Evolutionary conservation across 1,140 invertebrate genomes (phyloP), one percentile per base, ranked within the genome.

Genomic region (Choristoneura fumiferana): DNA sequence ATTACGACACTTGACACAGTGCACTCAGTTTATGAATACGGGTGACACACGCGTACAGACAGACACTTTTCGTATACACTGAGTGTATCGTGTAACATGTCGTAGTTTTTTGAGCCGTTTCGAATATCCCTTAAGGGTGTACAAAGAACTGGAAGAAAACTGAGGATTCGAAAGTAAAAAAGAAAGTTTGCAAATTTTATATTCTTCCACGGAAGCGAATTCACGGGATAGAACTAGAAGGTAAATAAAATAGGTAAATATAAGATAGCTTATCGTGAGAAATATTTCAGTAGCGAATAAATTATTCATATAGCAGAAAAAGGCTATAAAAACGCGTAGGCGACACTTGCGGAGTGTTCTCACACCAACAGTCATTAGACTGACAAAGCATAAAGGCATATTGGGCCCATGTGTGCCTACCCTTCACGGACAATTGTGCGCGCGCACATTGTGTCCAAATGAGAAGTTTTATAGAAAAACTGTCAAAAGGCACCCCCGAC

Each of bases 401-500:
- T 85, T 84, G 84, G 64, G 62, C 71, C 74, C 83, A 88, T 84
- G 75, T 87, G 85, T 84, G 79, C 73, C 59, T 73, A 78, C 74
- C 74, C 68, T 81, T 73, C 67, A 79, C 68, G 71, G 62, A 62
- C 67, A 67, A 78, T 73, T 73, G 72, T 75, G 39, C n/a, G n/a
- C n/a, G n/a, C 57, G 60, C 72, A 70, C 69, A 67, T 81, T 77
- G 65, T 63, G 63, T 55, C 49, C 62, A 76, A 71, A 77, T 78
- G 71, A 71, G 65, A 68, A 60, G 61, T 60, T 69, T 60, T 62
- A 69, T 61, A 58, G 60, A 82, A 80, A 77, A 60, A 74, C 73
- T 67, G 71, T 78, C 76, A 78, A 81, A 73, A 73, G 69, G 67
- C 63, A 58, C 67, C 74, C 61, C 60, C 73, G 74, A 85, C 81